Base-by-base conservation (phyloP, 2,797 vertebrate genomes). In the Somateria mollissima region DNA sequence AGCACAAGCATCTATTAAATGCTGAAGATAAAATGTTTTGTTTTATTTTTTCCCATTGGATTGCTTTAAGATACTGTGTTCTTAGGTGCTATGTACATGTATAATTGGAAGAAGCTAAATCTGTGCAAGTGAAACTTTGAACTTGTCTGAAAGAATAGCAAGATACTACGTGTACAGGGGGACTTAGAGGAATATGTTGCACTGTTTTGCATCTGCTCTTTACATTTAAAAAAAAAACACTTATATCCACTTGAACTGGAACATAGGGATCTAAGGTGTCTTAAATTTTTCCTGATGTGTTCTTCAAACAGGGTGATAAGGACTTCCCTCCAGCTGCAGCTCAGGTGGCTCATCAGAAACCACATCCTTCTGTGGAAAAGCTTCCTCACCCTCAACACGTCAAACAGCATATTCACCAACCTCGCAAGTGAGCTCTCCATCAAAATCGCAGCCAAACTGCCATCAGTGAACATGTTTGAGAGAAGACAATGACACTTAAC, bases 311-410 rank as follows among this genome's bases (percentile, higher is more conserved):
- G 99, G 99, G 99, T 7, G 99, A 99, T 97, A 99, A 99, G 97
- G 99, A 99, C 97, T 99, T 99, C 97, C 99, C 99, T 71, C 99
- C 99, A 3, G 99, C 99, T 6, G 99, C 99, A 0, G 99, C 99
- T 54, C 99, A 99, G 98, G 99, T 99, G 95, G 99, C 99, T 87
- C 99, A 99, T 97, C 99, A 99, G 97, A 99, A 99, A 97, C 99
- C 99, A 32, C 98, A 99, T 89, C 99, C 99, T 64, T 97, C 99
- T 49, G 98, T 99, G 89, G 98, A 99, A 89, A 99, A 99, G 98
- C 98, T 99, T 79, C 97, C 98, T 56, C 78, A 97, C 8, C 76
- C 96, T 0, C 98, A 99, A 47, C 98, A 99, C 30, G 92, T 98
- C 97, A 98, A 99, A 78, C 99, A 99, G 97, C 98, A 99, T 87